Percentiles rank a stretch among this genome's conserved stretches.
Evolutionary conservation across 2,113 vertebrate genomes (phyloP).

Genomic region (Asarcornis scutulata): DNA sequence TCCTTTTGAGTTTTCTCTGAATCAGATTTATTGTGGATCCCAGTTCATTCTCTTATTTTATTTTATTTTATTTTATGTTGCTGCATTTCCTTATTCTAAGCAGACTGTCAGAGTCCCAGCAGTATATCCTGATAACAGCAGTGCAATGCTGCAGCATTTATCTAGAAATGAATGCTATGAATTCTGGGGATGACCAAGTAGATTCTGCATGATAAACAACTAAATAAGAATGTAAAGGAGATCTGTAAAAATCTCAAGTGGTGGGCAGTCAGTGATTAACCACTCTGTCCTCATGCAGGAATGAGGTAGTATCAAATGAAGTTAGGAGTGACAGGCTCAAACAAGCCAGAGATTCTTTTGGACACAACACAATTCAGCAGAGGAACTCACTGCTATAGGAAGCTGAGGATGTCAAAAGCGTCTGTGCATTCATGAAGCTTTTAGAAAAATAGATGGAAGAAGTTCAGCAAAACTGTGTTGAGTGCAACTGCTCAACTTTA

Average conservation of each 20-base stretch:
- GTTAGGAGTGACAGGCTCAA: not conserved
- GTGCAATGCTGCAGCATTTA: not conserved
- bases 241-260: not conserved
- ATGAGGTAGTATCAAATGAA: rapidly evolving
- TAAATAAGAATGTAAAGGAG: not conserved
- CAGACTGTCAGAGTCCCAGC: not conserved
- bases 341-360: not conserved
- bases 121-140: not conserved
- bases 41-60: not conserved
- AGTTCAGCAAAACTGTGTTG: not conserved
- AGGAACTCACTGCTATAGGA: not conserved
- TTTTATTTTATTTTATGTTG: not conserved
- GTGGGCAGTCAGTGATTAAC: not conserved
- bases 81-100: not conserved
- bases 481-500: rapidly evolving
- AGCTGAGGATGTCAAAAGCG: not conserved
- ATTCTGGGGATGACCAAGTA: not conserved
- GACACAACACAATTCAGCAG: not conserved
- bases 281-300: not conserved
- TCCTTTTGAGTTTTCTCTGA: not conserved
- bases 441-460: not conserved
- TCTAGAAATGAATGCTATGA: not conserved
- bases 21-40: not conserved
- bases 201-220: not conserved
- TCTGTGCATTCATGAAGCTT: not conserved